Conservation (phyloP, 35 echinoderm and acorn worm species). For the Apostichopus japonicus region DNA sequence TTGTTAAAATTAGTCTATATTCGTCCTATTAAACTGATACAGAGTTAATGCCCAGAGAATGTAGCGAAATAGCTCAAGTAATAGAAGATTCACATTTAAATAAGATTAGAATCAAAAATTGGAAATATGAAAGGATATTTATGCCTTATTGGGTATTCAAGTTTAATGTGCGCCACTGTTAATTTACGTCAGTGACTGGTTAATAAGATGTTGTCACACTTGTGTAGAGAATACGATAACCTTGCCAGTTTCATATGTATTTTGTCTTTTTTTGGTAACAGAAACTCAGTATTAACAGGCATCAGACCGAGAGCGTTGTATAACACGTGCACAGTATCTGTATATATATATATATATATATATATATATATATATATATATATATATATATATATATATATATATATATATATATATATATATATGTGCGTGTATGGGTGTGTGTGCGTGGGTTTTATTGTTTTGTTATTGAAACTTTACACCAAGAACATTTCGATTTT, state of each 20-base stretch:
- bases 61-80: background rate
- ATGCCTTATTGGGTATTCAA: background rate
- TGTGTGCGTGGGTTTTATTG: too few species aligned
- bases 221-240: background rate
- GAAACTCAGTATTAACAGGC: background rate
- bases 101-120: background rate
- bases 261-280: background rate
- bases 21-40: too few species aligned
- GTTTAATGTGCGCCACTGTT: background rate
- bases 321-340: background rate
- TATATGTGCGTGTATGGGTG: too few species aligned
- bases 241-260: background rate
- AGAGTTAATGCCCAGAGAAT: too few species aligned
- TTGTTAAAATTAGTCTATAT: too few species aligned
- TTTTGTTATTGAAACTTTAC: too few species aligned
- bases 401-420: too few species aligned
- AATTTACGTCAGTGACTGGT: background rate
- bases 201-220: background rate
- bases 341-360: background rate
- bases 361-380: too few species aligned
- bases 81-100: background rate
- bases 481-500: too few species aligned
- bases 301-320: background rate
- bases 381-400: too few species aligned
- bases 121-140: background rate